A percentile compares a stretch with the other conserved stretches of the same genome.
These are phyloP conservation scores for Bicyclus anynana DNA, from an alignment of 1,140 invertebrate genomes.

Conservation along the genomic window DNA sequence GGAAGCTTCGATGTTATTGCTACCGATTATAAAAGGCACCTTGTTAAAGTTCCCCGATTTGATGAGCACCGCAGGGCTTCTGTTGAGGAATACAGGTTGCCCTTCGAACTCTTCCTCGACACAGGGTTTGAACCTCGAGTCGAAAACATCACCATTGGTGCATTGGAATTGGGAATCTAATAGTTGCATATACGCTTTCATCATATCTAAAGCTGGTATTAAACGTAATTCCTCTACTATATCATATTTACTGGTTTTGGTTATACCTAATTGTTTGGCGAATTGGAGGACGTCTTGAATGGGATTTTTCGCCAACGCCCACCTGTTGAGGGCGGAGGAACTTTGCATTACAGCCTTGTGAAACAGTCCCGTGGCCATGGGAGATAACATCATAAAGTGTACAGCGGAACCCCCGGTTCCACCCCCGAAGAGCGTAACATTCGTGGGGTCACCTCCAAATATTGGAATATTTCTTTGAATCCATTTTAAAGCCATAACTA, in stretches of 20 bases:
- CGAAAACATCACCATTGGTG: slow-evolving; percentile 35
- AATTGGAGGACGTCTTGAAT: slow-evolving; percentile 38
- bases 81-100: slow-evolving; percentile 52
- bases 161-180: slow-evolving; percentile 12
- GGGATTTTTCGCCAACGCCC: slow-evolving; percentile 54
- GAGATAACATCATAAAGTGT: slow-evolving; percentile 74
- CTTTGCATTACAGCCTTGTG: slow-evolving; percentile 71
- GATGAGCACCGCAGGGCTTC: slow-evolving; percentile 46
- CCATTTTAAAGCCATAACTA: slow-evolving; percentile 80
- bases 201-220: slow-evolving; percentile 40
- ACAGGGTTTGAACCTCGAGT: slow-evolving; percentile 57
- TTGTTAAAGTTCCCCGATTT: slow-evolving; percentile 63
- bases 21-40: slow-evolving; percentile 64
- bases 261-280: slow-evolving; percentile 49
- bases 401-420: slow-evolving; percentile 78
- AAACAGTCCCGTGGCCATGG: slow-evolving; percentile 78
- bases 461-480: slow-evolving; percentile 78
- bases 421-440: slow-evolving; percentile 80
- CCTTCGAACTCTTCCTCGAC: slow-evolving; percentile 66
- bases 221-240: slow-evolving; percentile 51
- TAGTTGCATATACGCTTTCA: slow-evolving; percentile 37
- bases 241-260: slow-evolving; percentile 41
- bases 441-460: slow-evolving; percentile 80
- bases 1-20: slow-evolving; percentile 49
- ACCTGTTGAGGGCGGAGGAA: slow-evolving; percentile 58